Percentiles rank a stretch among this genome's conserved stretches.
Evolutionary conservation across 1,140 invertebrate species (phyloP).

Genomic region (Drosophila kurseongensis): DNA sequence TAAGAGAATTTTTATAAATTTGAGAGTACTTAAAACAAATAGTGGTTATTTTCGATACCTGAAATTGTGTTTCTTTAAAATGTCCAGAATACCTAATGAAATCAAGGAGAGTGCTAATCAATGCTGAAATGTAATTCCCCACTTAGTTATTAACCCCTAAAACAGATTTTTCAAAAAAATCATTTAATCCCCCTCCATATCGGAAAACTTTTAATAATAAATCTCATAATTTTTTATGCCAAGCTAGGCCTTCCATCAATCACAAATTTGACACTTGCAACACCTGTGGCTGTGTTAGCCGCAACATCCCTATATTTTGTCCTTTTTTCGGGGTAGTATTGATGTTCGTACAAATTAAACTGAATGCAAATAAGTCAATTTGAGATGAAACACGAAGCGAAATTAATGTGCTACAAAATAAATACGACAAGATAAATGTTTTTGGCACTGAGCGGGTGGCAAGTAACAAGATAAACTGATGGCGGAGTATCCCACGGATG

Average conservation of each 20-base stretch:
- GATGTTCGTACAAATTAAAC: slow-evolving; percentile 73
- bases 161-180: slow-evolving; percentile 15
- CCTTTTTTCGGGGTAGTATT: slow-evolving; percentile 23
- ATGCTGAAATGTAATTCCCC: not conserved
- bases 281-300: slow-evolving; percentile 62
- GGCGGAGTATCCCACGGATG: slow-evolving; percentile 4
- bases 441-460: slow-evolving; percentile 41
- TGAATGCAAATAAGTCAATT: slow-evolving; percentile 81
- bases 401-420: slow-evolving; percentile 79
- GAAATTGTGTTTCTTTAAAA: not conserved
- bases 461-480: slow-evolving; percentile 71
- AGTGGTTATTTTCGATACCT: too few relatives aligned
- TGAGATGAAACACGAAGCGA: slow-evolving; percentile 65
- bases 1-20: too few relatives aligned
- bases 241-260: slow-evolving; percentile 56
- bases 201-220: slow-evolving; percentile 35
- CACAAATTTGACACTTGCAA: slow-evolving; percentile 65
- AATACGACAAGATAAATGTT: slow-evolving; percentile 82
- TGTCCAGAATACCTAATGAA: slow-evolving; percentile 2
- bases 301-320: slow-evolving; percentile 9
- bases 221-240: slow-evolving; percentile 54
- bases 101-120: slow-evolving; percentile 23
- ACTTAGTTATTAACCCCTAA: not conserved
- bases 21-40: too few relatives aligned
- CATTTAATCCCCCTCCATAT: slow-evolving; percentile 15